These are phyloP conservation scores for Anagrus nilaparvatae DNA, from an alignment of 1,140 invertebrate genomes.

Conservation along the genomic window DNA sequence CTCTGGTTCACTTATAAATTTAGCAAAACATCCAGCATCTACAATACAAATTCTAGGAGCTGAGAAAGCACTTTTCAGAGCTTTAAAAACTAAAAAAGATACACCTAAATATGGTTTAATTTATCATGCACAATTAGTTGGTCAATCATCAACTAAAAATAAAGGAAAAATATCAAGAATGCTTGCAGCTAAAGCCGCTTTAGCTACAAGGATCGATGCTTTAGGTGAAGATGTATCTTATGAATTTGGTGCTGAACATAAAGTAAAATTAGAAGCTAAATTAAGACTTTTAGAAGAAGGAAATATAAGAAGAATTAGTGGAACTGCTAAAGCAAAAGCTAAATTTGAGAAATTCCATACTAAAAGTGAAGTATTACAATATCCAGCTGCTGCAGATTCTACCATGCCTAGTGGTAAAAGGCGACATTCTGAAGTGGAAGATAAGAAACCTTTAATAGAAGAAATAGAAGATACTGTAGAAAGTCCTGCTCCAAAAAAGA, in stretches of 20 bases:
- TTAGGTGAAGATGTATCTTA: conserved; percentile 78
- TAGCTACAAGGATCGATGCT: conserved; percentile 92
- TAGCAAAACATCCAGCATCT: conserved; percentile 97
- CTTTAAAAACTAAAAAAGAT: conserved; percentile 93
- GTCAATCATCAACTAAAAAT: conserved; percentile 50
- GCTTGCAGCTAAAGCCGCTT: conserved; percentile 88
- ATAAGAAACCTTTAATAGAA: conserved; percentile 37
- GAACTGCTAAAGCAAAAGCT: conserved; percentile 74
- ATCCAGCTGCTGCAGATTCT: conserved; percentile 50
- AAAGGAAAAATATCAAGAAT: conserved; percentile 96
- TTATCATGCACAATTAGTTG: conserved; percentile 91
- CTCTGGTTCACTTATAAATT: conserved; percentile 88
- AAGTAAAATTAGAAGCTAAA: conserved; percentile 73
- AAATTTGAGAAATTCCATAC: conserved; percentile 87
- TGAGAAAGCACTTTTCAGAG: conserved; percentile 95
- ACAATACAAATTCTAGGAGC: conserved; percentile 97
- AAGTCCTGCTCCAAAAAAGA: conserved; percentile 29
- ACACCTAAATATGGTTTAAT: conserved; percentile 99
- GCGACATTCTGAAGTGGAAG: conserved; percentile 35
- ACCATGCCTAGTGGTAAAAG: conserved; percentile 43
- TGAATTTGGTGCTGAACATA: conserved; percentile 78
- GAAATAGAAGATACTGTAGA: conserved; percentile 28
- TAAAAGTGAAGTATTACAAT: conserved; percentile 61
- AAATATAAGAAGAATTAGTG: conserved; percentile 70
- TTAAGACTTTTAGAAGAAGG: conserved; percentile 76